Conservation (phyloP, 2,888 invertebrate species). For the Heliconius hortense region DNA sequence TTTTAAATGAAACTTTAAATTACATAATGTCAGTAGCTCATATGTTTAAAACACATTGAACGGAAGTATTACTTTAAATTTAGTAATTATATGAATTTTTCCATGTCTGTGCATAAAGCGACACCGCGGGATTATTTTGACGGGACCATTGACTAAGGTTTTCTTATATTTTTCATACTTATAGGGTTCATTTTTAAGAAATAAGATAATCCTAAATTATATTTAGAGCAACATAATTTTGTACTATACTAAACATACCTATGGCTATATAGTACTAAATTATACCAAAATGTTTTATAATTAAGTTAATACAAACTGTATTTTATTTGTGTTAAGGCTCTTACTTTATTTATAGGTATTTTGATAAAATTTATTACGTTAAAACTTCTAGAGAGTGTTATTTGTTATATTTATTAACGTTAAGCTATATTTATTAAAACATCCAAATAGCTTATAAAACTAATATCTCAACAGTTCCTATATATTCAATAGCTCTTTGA, state of each 20-base stretch:
- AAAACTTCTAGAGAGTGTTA: no score
- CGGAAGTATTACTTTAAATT: conserved; percentile 35
- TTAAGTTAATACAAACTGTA: no score
- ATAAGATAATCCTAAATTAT: not conserved
- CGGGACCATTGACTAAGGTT: conserved; percentile 63
- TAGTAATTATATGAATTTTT: conserved; percentile 50
- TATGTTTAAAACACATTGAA: not conserved
- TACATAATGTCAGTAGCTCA: conserved; percentile 36
- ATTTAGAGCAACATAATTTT: not conserved
- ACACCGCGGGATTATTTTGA: conserved; percentile 58
- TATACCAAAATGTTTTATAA: no score
- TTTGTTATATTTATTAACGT: no score
- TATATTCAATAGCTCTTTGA: no score
- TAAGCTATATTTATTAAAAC: no score
- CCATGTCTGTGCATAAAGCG: conserved; percentile 69
- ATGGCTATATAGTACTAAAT: no score
- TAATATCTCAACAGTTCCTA: no score
- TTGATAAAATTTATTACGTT: no score
- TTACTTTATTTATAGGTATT: no score
- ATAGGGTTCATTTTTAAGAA: not conserved
- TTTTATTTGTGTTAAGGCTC: no score
- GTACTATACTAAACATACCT: not conserved
- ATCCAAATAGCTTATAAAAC: no score
- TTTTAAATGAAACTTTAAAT: not conserved
- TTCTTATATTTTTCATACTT: not conserved